A percentile compares a stretch with the other conserved stretches of the same genome.
Conservation (phyloP, 1,140 invertebrate genomes). For the Drusus annulatus region DNA sequence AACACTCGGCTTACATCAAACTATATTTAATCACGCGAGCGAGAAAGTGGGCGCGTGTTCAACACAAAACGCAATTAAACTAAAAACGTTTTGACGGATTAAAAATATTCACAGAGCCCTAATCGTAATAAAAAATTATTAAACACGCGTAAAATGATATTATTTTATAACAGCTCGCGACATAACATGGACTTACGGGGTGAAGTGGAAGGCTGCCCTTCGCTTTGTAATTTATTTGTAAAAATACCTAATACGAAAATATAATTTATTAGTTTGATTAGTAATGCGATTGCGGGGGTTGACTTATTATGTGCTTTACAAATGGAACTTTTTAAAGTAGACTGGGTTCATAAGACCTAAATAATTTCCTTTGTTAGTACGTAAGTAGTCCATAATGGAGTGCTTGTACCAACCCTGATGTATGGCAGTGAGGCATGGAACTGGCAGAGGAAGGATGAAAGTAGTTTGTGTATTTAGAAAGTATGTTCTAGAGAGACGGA, state of each 20-base stretch:
- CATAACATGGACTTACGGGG: not conserved
- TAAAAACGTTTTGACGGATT: not conserved
- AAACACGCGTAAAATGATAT: not conserved
- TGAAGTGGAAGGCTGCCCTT: not conserved
- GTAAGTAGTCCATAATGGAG: no score
- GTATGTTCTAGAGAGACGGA: no score
- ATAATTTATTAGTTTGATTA: constrained; percentile 1
- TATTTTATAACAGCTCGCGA: not conserved
- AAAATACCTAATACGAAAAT: constrained; percentile 8
- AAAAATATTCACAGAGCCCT: not conserved
- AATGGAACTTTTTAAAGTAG: no score
- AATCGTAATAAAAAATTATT: not conserved
- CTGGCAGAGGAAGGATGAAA: no score
- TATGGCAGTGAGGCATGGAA: no score
- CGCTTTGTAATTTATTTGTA: constrained; percentile 1
- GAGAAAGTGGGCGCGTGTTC: not conserved
- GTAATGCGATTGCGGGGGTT: not conserved
- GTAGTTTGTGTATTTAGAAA: no score
- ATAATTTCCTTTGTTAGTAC: no score
- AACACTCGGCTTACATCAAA: no score
- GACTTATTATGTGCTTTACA: no score
- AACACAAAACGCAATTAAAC: not conserved
- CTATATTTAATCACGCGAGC: no score
- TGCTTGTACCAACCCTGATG: no score
- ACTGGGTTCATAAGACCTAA: no score